Percentiles rank a stretch among this genome's conserved stretches.
Conservation (phyloP, 2,888 invertebrate species). For the Alloscopus bannaensis region DNA sequence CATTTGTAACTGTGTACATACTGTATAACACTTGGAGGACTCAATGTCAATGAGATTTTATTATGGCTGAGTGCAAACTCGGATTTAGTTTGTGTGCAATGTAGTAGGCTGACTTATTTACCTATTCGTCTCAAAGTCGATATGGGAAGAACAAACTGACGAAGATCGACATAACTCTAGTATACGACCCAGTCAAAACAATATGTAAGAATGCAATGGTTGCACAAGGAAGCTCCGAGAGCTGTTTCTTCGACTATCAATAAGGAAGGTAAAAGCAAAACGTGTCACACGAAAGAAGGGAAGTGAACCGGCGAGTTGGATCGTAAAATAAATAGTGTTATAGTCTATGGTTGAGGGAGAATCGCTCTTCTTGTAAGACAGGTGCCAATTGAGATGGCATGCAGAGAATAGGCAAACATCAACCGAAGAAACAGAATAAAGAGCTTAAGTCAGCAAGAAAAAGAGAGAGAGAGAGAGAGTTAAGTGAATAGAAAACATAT, state of each 20-base stretch:
- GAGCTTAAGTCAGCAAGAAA: no score
- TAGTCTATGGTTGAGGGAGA: constrained; percentile 37
- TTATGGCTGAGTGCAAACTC: no score
- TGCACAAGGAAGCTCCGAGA: not conserved
- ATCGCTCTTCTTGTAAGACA: constrained; percentile 20
- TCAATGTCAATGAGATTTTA: no score
- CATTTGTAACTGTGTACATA: no score
- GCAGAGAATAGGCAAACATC: not conserved
- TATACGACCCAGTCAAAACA: constrained; percentile 35
- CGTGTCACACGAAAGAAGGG: not conserved
- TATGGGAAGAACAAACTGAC: constrained; percentile 10
- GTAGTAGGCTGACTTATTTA: constrained; percentile 43
- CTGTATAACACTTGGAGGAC: no score
- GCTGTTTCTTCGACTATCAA: not conserved
- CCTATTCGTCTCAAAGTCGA: constrained; percentile 19
- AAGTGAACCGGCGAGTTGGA: not conserved
- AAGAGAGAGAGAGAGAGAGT: no score
- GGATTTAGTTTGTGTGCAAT: constrained; percentile 21
- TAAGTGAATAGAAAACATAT: constrained; percentile 6
- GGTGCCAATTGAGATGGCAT: constrained; percentile 50
- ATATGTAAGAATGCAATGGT: constrained; percentile 20
- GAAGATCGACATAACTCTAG: constrained; percentile 12
- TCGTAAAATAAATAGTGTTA: constrained; percentile 52
- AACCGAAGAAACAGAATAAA: no score
- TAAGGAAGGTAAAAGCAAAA: constrained; percentile 2